Base-by-base conservation (phyloP, 2,888 invertebrate genomes). In the Sarcophaga caerulescens region DNA sequence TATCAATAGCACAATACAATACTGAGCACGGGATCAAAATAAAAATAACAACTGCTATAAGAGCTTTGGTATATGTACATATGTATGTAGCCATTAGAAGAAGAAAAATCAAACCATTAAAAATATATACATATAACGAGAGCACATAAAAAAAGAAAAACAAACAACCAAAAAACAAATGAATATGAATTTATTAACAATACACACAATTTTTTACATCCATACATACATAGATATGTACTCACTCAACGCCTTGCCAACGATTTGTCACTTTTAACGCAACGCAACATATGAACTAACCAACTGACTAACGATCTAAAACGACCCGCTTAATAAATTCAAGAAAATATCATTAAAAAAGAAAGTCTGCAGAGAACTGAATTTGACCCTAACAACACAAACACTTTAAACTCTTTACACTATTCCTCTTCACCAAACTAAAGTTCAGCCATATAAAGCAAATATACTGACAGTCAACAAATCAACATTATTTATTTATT, bases 221-320 rank as follows among this genome's bases (percentile, higher is more conserved):
- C 17, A 62, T 45, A 62, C 47, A 21, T 23, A 62, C 62, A 35
- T 35, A 35, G 2, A 35, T 35, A 35, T 35, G 35, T 2, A 35
- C 35, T 35, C 35, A 35, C 35, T 35, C 35, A 35, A 23, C 59
- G 45, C 19, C 45, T 80, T 74, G 81, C 62, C 4, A 62, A 52
- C 74, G 62, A 74, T 68, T 74, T 81, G 74, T 81, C 68, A 81
- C 80, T 23, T 62, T 21, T 35, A 70, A 73, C 57, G 79, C 63
- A 57, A 14, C 35, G 59, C 19, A 77, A 73, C 66, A 23, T 19
- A 44, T 45, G 17, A 35, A 35, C 10, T 10, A 35, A 35, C 35
- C 35, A 80, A 52, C 35, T 59, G n/a, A 52, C 68, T 77, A 68
- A 77, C 60, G 59, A 77, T 57, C 25, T 68, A 68, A 57, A 59